Evolutionary conservation across 2,113 vertebrate species (phyloP).

Genomic region (Notothenia rossii): DNA sequence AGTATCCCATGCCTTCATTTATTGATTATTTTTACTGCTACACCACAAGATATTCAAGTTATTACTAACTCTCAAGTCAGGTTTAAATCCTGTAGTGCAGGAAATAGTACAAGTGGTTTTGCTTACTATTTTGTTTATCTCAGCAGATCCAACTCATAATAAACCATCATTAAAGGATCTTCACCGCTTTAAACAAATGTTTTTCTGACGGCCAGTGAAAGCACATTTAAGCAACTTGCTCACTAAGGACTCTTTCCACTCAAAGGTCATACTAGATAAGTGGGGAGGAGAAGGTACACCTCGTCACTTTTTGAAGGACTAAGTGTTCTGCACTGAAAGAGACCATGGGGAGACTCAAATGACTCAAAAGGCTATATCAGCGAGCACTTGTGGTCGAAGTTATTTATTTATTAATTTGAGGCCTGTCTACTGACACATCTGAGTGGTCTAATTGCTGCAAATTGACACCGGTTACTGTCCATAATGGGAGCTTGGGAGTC

Average conservation of each 20-base stretch:
- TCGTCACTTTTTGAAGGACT: slow-evolving; percentile 80
- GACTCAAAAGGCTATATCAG: slow-evolving; percentile 84
- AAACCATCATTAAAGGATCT: slow-evolving; percentile 30
- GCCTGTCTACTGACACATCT: slow-evolving; percentile 86
- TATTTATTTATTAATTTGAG: slow-evolving; percentile 89
- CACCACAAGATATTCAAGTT: background rate
- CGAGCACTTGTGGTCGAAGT: slow-evolving; percentile 82
- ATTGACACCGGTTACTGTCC: slow-evolving; percentile 86
- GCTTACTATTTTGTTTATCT: slow-evolving; percentile 24
- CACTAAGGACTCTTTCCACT: slow-evolving; percentile 65
- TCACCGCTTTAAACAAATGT: slow-evolving; percentile 52
- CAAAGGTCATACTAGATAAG: slow-evolving; percentile 76
- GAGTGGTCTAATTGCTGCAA: slow-evolving; percentile 87
- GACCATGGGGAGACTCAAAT: slow-evolving; percentile 83
- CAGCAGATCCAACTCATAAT: slow-evolving; percentile 21
- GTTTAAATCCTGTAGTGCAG: background rate
- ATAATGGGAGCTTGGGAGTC: slow-evolving; percentile 86
- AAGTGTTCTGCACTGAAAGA: slow-evolving; percentile 81
- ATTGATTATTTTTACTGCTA: slow-evolving; percentile 16
- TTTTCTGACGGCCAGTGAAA: slow-evolving; percentile 26
- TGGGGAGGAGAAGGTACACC: slow-evolving; percentile 62
- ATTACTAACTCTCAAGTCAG: background rate
- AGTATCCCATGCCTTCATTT: slow-evolving; percentile 7
- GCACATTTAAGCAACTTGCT: slow-evolving; percentile 57
- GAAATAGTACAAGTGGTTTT: background rate